Base-by-base conservation (phyloP, 1,140 invertebrate species). In the Heliothis virescens region DNA sequence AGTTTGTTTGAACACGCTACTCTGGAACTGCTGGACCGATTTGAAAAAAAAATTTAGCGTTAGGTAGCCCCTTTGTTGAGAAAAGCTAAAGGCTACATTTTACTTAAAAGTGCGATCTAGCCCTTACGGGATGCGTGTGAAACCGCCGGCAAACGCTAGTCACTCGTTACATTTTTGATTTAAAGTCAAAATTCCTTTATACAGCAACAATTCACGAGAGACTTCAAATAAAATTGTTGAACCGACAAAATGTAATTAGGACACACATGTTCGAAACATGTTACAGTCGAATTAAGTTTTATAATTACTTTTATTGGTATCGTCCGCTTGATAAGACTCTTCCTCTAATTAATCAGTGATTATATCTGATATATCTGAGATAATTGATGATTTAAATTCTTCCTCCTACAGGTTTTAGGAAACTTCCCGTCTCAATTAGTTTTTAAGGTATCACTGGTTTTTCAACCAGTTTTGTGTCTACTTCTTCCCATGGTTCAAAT, bases 271-370 rank as follows among this genome's bases (percentile, higher is more conserved):
- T 12, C 21, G 11, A 71, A 26, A 71, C 67, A 53, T 15, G 48
- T 71, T 50, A 29, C 18, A 71, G 10, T 29, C 26, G 9, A 53
- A 53, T 29, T 53, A n/a, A 53, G 13, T 53, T 71, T 26, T 53
- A 71, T 50, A 52, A 71, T 53, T 18, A 48, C 26, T 18, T 71
- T 71, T 71, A 71, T 71, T 53, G 3, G 52, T 29, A 26, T 29
- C 67, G 26, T 71, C 67, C 67, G 67, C 15, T 26, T 52, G 18
- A 18, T 52, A 15, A 26, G n/a, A 15, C 1, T 26, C 21, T 52
- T 53, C 67, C 67, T 48, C 48, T 53, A 71, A 71, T 71, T 48
- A 29, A 71, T 71, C 21, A 53, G 48, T 71, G 48, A 71, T 71
- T 67, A 52, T 53, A 26, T 7, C 50, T 15, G 21, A 2, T 34